Evolutionary conservation across 2,113 vertebrate genomes (phyloP), one percentile per base, ranked within the genome.

Genomic region (Microtus pennsylvanicus): DNA sequence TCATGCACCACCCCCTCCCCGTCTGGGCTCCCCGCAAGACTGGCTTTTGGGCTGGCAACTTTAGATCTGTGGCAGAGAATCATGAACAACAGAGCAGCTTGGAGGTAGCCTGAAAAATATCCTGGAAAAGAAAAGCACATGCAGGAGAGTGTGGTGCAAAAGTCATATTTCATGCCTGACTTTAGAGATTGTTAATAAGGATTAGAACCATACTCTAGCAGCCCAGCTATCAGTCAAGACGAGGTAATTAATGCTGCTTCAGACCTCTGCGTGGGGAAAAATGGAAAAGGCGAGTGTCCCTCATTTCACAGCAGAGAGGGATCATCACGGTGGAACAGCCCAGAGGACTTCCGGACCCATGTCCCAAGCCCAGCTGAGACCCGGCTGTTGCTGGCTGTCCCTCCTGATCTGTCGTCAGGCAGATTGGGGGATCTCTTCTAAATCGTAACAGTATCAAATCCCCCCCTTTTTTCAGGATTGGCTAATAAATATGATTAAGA

Each of bases 401-500:
- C 92, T 91, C 82, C 97, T 95, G 87, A 96, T 97, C 96, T 94
- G 98, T 97, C 89, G 47, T 91, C 89, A 3, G 70, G 96, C 93
- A 78, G 96, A 97, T 97, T 97, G 80, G 96, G 97, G 98, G 96
- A 96, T 96, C 97, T 98, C 97, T 98, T 96, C 95, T 70, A 90
- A 96, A 97, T 97, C 16, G 0, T 13, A 90, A 97, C 92, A 91
- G 81, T 94, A 97, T 94, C 96, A 94, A 92, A 93, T 76, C 92
- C 58, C 38, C 30, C 47, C 58, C 67, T 92, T 97, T 72, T 26
- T 42, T 98, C 98, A 97, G 75, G 98, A 99, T 99, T 98, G 98
- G 98, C 98, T 99, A 99, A 99, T 99, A 99, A 99, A 99, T 99
- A 99, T 98, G 99, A 99, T 99, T 99, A 99, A 99, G 98, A 99